These are phyloP conservation scores for Heteromurus nitidus DNA, from an alignment of 2,888 invertebrate species.

Conservation along the genomic window DNA sequence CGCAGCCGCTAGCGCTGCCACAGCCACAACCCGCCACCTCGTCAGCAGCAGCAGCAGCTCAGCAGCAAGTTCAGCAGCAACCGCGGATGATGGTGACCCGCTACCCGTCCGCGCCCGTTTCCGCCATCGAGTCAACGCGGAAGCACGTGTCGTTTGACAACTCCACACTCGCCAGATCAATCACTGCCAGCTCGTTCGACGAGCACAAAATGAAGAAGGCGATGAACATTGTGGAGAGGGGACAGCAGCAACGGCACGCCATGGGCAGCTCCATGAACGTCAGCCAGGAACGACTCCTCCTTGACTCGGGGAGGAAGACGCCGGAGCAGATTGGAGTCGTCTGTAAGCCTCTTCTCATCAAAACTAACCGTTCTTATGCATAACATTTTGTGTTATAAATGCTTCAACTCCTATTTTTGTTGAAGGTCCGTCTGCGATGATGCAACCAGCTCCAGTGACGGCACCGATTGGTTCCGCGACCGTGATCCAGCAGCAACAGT, in stretches of 20 bases:
- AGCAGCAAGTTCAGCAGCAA: not conserved
- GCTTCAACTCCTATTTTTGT: not conserved
- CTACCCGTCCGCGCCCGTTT: conserved; percentile 71
- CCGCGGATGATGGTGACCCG: conserved; percentile 45
- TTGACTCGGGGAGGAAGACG: conserved; percentile 81
- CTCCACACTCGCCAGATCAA: conserved; percentile 71
- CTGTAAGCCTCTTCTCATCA: conserved; percentile 6
- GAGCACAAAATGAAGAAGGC: conserved; percentile 71
- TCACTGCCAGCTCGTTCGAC: conserved; percentile 70
- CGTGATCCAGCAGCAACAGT: conserved; percentile 8
- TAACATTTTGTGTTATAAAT: not conserved
- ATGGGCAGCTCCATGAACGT: conserved; percentile 36
- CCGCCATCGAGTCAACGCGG: conserved; percentile 67
- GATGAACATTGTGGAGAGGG: conserved; percentile 32
- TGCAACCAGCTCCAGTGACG: not conserved
- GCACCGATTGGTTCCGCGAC: not conserved
- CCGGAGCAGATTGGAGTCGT: conserved; percentile 62
- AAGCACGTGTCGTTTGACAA: conserved; percentile 89
- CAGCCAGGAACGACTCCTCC: conserved; percentile 83
- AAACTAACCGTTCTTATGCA: not conserved
- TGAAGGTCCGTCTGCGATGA: not conserved
- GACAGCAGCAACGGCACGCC: not conserved
- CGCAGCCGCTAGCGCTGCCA: not conserved
- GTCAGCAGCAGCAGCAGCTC: not conserved
- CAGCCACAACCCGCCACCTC: not conserved